Conservation (phyloP, 2,113 vertebrate species). For the Aramus guarauna region DNA sequence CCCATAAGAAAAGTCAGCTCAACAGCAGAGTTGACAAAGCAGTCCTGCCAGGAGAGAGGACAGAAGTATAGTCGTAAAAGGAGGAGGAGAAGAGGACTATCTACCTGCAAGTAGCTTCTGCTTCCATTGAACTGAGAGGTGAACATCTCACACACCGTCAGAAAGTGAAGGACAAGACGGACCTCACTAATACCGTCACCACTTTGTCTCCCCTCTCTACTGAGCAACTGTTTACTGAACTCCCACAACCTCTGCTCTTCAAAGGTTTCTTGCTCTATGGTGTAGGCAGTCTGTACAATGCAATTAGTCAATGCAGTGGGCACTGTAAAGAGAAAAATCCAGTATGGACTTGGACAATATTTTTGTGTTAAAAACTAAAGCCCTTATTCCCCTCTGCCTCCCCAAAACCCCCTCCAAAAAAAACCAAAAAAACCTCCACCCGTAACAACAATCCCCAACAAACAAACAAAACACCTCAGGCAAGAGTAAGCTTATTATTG, state of each 20-base stretch:
- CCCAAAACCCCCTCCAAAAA: too few relatives aligned
- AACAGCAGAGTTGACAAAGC: not conserved
- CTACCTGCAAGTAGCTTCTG: not conserved
- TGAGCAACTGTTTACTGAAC: not conserved
- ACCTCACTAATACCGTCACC: rapidly evolving
- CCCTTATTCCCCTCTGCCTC: too few relatives aligned
- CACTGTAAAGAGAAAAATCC: not conserved
- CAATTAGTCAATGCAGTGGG: not conserved
- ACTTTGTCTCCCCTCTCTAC: not conserved
- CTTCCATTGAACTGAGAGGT: not conserved
- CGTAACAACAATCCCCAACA: not conserved
- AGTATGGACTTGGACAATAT: not conserved
- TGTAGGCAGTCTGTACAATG: not conserved
- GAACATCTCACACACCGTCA: not conserved
- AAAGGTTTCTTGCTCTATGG: not conserved
- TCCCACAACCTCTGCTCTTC: not conserved
- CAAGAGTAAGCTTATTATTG: not conserved
- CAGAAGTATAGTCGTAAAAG: not conserved
- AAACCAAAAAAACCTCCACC: not conserved
- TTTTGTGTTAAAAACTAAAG: not conserved
- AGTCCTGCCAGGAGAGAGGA: not conserved
- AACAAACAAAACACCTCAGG: not conserved
- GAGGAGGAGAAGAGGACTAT: not conserved
- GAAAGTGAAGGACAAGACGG: not conserved
- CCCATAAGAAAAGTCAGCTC: not conserved